phyloP scores from a whole-genome alignment of 2,888 invertebrate genomes.

The Lottia gigantea region DNA sequence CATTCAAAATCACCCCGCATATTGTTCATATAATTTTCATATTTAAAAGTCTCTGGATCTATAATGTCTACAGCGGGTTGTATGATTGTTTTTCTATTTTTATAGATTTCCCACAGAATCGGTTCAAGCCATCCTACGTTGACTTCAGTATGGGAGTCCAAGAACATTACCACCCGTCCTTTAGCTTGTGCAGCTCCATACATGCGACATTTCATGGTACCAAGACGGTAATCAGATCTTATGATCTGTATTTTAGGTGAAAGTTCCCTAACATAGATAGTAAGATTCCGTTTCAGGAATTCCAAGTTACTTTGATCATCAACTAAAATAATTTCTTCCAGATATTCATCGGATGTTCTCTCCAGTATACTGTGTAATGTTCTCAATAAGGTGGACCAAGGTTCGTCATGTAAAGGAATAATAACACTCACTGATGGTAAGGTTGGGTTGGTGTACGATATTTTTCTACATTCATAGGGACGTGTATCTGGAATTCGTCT shows the following conservation, averaged over 20 bases:
- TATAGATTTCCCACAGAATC: slow-evolving; percentile 21
- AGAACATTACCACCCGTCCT: slow-evolving; percentile 22
- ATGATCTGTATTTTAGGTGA: slow-evolving; percentile 13
- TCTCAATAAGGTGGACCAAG: slow-evolving; percentile 25
- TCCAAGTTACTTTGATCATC: slow-evolving; percentile 23
- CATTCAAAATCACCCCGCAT: slow-evolving; percentile 25
- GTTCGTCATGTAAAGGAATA: slow-evolving; percentile 26
- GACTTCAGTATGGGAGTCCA: slow-evolving; percentile 25
- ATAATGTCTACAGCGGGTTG: slow-evolving; percentile 24
- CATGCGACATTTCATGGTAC: slow-evolving; percentile 23
- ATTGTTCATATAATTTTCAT: slow-evolving; percentile 23
- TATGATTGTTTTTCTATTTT: slow-evolving; percentile 18
- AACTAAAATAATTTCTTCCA: slow-evolving; percentile 22
- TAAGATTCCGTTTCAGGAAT: slow-evolving; percentile 12
- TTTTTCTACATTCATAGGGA: slow-evolving; percentile 19
- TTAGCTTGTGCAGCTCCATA: slow-evolving; percentile 18
- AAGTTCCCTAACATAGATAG: slow-evolving; percentile 18
- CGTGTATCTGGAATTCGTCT: slow-evolving; percentile 18
- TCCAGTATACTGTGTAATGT: slow-evolving; percentile 22
- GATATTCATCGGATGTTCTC: slow-evolving; percentile 13
- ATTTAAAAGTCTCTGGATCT: slow-evolving; percentile 21
- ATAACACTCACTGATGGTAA: slow-evolving; percentile 21
- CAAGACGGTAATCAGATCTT: slow-evolving; percentile 16
- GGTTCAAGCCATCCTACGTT: slow-evolving; percentile 26
- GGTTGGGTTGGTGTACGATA: slow-evolving; percentile 11